These are phyloP conservation scores for Cyanoliseus patagonus DNA, from an alignment of 2,113 vertebrate genomes.

Conservation along the genomic window DNA sequence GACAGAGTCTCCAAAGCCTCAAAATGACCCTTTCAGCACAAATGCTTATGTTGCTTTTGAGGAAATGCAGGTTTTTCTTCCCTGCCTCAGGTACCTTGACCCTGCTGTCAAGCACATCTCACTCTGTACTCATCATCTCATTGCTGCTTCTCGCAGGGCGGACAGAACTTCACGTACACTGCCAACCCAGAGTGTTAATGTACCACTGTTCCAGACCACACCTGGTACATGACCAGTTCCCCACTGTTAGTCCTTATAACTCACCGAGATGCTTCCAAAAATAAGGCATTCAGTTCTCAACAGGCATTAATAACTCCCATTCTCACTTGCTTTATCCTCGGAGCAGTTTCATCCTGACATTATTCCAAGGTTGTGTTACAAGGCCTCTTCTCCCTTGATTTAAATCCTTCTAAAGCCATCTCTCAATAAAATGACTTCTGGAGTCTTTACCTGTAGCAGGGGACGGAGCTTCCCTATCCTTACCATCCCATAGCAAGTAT, in stretches of 20 bases:
- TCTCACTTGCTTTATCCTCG: neutral
- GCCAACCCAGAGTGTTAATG: neutral
- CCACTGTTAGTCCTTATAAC: neutral
- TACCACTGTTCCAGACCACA: neutral
- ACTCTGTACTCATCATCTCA: neutral
- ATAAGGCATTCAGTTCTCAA: neutral
- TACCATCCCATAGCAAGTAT: neutral
- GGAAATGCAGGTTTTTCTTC: neutral
- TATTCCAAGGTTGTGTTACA: neutral
- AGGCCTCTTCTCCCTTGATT: neutral
- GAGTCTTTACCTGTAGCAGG: neutral
- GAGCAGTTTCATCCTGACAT: neutral
- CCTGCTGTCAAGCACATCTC: neutral
- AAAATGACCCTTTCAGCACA: neutral
- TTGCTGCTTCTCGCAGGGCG: neutral
- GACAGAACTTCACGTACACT: neutral
- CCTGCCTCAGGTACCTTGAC: neutral
- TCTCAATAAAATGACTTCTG: neutral
- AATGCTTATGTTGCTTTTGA: neutral
- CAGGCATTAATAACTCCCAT: neutral
- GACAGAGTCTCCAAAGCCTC: neutral
- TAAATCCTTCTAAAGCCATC: neutral
- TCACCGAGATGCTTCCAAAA: neutral
- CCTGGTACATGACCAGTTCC: neutral
- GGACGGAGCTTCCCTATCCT: neutral